These are phyloP conservation scores for Leuciscus waleckii DNA, from an alignment of 2,797 vertebrate species.

Conservation along the genomic window DNA sequence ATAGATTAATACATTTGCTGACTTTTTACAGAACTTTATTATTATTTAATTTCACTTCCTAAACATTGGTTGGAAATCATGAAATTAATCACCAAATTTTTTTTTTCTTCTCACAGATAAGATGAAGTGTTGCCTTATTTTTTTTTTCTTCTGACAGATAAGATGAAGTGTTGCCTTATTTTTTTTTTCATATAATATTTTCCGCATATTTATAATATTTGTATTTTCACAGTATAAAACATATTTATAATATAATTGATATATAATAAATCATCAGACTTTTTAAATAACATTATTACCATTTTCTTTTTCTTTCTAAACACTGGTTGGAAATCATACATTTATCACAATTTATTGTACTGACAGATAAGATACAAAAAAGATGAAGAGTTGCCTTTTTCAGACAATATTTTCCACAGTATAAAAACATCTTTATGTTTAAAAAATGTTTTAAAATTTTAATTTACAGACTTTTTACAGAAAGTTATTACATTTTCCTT, in stretches of 20 bases:
- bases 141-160: neutral
- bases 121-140: neutral
- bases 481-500: neutral
- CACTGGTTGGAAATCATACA: neutral
- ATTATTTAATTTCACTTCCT: neutral
- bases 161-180: neutral
- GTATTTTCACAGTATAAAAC: neutral
- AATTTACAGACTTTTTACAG: neutral
- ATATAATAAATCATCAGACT: neutral
- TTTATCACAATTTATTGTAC: neutral
- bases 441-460: too few relatives aligned
- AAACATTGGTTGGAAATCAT: neutral
- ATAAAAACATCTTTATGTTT: neutral
- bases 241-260: neutral
- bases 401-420: neutral
- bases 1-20: neutral
- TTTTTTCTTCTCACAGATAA: neutral
- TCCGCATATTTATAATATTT: neutral
- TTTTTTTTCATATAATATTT: too few relatives aligned
- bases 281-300: neutral
- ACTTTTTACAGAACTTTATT: neutral
- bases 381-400: neutral
- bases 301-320: neutral
- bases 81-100: neutral
- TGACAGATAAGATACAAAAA: neutral